phyloP scores from a whole-genome alignment of 2,113 vertebrate genomes.

The Albula goreensis region DNA sequence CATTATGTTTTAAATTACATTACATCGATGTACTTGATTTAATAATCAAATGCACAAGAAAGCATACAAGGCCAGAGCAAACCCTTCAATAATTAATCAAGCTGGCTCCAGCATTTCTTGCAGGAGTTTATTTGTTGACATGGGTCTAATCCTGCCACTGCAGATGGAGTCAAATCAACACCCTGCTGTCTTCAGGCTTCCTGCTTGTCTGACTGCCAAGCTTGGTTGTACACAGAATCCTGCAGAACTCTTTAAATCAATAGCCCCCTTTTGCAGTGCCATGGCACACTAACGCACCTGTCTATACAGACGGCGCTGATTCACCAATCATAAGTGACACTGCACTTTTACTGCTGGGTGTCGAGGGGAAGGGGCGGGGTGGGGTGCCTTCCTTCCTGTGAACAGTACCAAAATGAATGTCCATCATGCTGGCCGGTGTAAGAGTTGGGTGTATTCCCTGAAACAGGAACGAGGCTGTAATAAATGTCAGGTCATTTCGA shows the following conservation, averaged over 20 bases:
- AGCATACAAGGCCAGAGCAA: neutral
- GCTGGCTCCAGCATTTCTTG: neutral
- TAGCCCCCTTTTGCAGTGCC: neutral
- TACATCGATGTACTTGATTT: too few relatives aligned
- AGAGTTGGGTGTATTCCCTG: neutral
- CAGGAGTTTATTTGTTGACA: neutral
- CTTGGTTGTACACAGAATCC: neutral
- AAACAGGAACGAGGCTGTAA: neutral
- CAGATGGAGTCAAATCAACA: neutral
- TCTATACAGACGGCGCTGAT: neutral
- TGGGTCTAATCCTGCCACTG: neutral
- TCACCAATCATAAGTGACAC: neutral
- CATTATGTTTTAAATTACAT: too few relatives aligned
- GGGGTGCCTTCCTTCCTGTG: neutral
- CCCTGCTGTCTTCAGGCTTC: neutral
- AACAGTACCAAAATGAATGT: neutral
- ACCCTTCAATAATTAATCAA: neutral
- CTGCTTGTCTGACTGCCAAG: neutral
- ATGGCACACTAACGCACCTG: neutral
- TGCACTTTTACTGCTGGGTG: neutral
- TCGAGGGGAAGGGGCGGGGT: too few relatives aligned
- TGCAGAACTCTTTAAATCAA: neutral
- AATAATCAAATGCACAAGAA: neutral
- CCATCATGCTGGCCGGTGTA: neutral
- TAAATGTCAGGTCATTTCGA: neutral